Percentiles rank a stretch among this genome's conserved stretches.
Evolutionary conservation across 2,113 vertebrate species (phyloP).

Genomic region (Chlorodrepanis virens): DNA sequence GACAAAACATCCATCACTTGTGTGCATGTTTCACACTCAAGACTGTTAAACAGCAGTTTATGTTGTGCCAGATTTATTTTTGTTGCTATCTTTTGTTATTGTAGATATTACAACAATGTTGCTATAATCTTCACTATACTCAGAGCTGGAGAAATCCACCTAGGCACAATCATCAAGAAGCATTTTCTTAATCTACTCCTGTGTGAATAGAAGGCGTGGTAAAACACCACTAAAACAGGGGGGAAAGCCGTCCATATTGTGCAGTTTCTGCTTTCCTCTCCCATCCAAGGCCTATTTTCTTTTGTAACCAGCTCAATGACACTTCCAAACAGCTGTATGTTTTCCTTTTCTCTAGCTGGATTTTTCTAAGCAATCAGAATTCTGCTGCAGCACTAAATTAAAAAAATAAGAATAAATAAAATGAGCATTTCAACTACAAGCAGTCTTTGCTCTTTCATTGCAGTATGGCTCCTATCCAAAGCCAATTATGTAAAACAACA

Average conservation of each 20-base stretch:
- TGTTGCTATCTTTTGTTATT: not conserved
- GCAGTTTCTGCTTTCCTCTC: not conserved
- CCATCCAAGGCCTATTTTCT: not conserved
- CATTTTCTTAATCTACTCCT: not conserved
- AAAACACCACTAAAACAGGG: not conserved
- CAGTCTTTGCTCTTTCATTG: conserved; percentile 58
- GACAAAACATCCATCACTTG: not conserved
- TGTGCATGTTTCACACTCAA: not conserved
- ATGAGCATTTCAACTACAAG: not conserved
- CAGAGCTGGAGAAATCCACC: not conserved
- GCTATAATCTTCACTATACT: not conserved
- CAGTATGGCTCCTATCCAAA: conserved; percentile 61
- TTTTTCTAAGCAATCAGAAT: not conserved
- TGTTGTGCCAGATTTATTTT: not conserved
- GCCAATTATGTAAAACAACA: conserved; percentile 69
- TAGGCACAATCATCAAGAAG: not conserved
- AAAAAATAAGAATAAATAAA: not conserved
- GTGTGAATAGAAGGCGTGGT: not conserved
- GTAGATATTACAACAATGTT: not conserved
- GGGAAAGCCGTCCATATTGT: not conserved
- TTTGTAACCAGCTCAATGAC: not conserved
- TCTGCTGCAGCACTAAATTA: not conserved
- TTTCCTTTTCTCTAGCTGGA: not conserved
- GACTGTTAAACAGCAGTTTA: not conserved
- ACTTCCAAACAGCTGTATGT: not conserved